Percentiles rank a stretch among this genome's conserved stretches.
phyloP scores from a whole-genome alignment of 2,113 vertebrate genomes.

The Malurus melanocephalus region DNA sequence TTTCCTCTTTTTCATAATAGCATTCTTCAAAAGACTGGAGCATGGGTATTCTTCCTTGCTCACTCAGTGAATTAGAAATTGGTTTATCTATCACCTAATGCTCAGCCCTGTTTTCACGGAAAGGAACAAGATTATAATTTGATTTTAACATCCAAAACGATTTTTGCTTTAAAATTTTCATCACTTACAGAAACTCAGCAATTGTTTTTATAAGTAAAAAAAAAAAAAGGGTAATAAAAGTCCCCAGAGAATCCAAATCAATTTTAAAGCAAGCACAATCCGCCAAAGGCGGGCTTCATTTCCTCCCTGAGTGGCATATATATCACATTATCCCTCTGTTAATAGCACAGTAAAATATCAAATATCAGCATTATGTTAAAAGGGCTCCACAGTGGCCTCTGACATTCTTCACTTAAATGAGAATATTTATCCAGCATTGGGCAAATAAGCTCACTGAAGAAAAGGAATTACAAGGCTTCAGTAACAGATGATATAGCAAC shows the following conservation, averaged over 20 bases:
- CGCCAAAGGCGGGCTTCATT: background rate
- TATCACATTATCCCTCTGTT: constrained; percentile 16
- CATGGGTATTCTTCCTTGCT: background rate
- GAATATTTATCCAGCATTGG: background rate
- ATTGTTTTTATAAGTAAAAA: background rate
- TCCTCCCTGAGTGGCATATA: background rate
- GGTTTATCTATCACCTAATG: background rate
- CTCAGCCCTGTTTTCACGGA: background rate
- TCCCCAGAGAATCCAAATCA: background rate
- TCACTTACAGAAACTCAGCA: background rate
- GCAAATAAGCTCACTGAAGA: background rate
- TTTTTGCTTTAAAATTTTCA: background rate
- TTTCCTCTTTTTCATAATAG: background rate
- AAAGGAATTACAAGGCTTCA: background rate
- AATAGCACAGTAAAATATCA: constrained; percentile 29
- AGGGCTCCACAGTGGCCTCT: background rate
- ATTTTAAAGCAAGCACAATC: background rate
- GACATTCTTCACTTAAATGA: constrained; percentile 10
- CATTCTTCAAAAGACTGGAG: background rate
- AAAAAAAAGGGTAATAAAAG: background rate
- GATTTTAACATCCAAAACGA: background rate
- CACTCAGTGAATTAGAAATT: background rate
- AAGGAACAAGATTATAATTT: background rate
- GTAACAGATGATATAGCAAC: background rate
- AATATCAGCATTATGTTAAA: background rate